Evolutionary conservation across 2,888 invertebrate genomes (phyloP), one percentile per base, ranked within the genome.

Genomic region (Agrochola macilenta): DNA sequence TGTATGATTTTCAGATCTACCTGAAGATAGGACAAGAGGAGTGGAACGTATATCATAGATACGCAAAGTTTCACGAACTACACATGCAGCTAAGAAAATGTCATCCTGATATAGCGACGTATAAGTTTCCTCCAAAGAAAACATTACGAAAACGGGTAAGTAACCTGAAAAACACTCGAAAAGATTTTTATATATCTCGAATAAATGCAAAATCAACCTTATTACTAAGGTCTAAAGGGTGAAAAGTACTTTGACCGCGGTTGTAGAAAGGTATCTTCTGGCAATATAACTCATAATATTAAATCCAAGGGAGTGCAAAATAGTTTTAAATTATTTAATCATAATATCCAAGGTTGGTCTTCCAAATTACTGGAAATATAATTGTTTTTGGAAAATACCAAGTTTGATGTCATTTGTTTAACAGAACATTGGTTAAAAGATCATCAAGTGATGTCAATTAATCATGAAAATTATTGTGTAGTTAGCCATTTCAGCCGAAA

Each of bases 51-150:
- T 99, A 99, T 93, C 97, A 99, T 87, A 97, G 99, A 90, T 99
- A 99, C 92, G 98, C 99, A 12, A 99, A 99, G 93, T 99, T 99
- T 94, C 97, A 99, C 92, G 98, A 98, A 83, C 96, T 99, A 49
- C 99, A 99, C 93, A 97, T 97, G 81, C 98, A 98, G 88, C 95
- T 99, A 63, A 98, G 98, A 92, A 99, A 99, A 92, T 97, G 98
- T 91, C 98, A 99, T 92, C 97, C 98, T 0, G 97, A 98, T 78
- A 97, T 99, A 72, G 97, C 98, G 35, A 97, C 97, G 8, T 98
- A 99, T 92, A 98, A 99, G 92, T 99, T 99, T 95, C 99, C 99
- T 14, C 99, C 99, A 1, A 99, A 99, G 95, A 99, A 99, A 95
- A 98, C 98, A 77, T 97, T 99, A 88, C 98, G 99, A 49, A 99